phyloP scores from a whole-genome alignment of 2,888 invertebrate genomes.

The Megamerina dolium region DNA sequence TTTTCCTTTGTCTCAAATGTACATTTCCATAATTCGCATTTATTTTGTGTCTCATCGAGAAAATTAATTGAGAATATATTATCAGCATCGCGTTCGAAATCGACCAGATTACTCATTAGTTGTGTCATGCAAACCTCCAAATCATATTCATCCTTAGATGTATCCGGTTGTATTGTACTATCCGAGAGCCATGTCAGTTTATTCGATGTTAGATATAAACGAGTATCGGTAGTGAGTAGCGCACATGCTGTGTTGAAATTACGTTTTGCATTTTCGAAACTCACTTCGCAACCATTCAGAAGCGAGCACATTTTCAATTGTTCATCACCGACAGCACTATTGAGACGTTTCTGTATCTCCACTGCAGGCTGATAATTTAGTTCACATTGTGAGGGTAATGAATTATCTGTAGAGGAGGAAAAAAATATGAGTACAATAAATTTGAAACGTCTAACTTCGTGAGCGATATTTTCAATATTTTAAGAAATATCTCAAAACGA shows the following conservation, averaged over 20 bases:
- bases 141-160: conserved; percentile 13
- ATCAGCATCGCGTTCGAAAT: conserved; percentile 48
- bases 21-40: conserved; percentile 51
- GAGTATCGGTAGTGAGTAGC: conserved; percentile 45
- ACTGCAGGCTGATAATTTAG: conserved; percentile 44
- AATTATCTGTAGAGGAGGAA: conserved; percentile 37
- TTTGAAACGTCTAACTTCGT: too few relatives aligned
- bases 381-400: conserved; percentile 47
- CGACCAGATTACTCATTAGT: conserved; percentile 53
- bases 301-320: conserved; percentile 49
- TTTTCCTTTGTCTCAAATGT: conserved; percentile 50
- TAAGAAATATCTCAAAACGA: too few relatives aligned
- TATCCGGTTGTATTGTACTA: conserved; percentile 20
- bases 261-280: conserved; percentile 35
- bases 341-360: conserved; percentile 39
- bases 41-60: conserved; percentile 51
- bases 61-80: conserved; percentile 50
- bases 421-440: conserved; percentile 2
- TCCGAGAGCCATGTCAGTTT: conserved; percentile 51
- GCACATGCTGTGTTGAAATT: conserved; percentile 34
- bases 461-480: too few relatives aligned
- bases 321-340: conserved; percentile 32
- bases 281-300: conserved; percentile 47
- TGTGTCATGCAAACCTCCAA: conserved; percentile 46
- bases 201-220: conserved; percentile 49